Evolutionary conservation across 2,797 vertebrate genomes (phyloP).

Genomic region (Sebastes kiyomatsui): DNA sequence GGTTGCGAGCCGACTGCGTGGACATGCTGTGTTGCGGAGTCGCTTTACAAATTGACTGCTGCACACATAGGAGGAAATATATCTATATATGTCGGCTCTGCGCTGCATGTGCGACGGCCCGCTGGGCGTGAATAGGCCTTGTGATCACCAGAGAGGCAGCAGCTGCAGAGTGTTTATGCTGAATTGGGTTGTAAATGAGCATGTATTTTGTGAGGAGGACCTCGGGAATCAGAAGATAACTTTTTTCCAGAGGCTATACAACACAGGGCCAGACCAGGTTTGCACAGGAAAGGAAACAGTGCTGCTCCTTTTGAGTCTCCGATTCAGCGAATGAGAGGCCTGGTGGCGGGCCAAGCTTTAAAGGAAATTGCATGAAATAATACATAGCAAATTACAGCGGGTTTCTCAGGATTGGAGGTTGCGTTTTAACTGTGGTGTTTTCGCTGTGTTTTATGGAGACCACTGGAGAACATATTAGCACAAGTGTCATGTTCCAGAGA

Average conservation of each 20-base stretch:
- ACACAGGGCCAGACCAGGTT: constrained; percentile 7
- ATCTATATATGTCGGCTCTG: constrained; percentile 68
- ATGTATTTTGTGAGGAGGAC: constrained; percentile 62
- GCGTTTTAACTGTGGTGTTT: constrained; percentile 64
- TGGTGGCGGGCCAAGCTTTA: constrained; percentile 38
- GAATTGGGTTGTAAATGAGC: constrained; percentile 75
- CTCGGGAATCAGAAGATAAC: constrained; percentile 58
- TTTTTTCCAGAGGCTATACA: constrained; percentile 51
- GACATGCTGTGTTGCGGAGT: constrained; percentile 74
- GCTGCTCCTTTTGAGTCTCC: constrained; percentile 28
- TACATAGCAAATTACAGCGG: constrained; percentile 62
- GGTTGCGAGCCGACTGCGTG: constrained; percentile 70
- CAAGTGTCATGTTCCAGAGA: constrained; percentile 77
- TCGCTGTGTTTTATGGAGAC: constrained; percentile 64
- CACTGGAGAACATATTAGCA: constrained; percentile 79
- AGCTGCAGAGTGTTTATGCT: constrained; percentile 72
- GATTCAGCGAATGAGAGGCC: constrained; percentile 40
- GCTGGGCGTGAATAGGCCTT: constrained; percentile 72
- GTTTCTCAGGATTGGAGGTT: constrained; percentile 56
- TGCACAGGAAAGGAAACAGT: constrained; percentile 14
- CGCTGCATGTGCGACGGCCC: constrained; percentile 51
- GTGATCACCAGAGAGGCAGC: constrained; percentile 71
- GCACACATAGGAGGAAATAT: constrained; percentile 72
- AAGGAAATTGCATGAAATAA: constrained; percentile 73
- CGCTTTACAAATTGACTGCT: constrained; percentile 81